phyloP scores from a whole-genome alignment of 2,888 invertebrate genomes.

The Syrphus vitripennis region DNA sequence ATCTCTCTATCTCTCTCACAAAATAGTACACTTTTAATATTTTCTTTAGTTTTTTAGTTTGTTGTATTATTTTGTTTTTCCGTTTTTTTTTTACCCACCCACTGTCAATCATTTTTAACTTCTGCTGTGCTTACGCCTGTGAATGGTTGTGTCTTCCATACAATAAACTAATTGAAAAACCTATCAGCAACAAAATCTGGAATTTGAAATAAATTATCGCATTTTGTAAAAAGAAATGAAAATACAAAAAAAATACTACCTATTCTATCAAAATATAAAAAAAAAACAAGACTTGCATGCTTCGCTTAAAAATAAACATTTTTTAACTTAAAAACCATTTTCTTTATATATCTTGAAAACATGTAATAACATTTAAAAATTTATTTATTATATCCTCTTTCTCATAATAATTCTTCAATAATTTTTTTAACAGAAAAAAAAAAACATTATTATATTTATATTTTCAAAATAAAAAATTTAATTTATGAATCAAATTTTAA shows the following conservation, averaged over 20 bases:
- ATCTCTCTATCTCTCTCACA: constrained; percentile 34
- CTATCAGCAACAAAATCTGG: constrained; percentile 38
- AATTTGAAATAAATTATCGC: constrained; percentile 47
- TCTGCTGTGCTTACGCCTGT: constrained; percentile 92
- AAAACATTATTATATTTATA: neutral
- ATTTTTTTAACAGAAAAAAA: constrained; percentile 38
- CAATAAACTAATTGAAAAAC: constrained; percentile 41
- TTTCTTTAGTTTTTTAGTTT: neutral
- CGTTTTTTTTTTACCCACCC: constrained; percentile 30
- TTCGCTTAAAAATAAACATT: constrained; percentile 67
- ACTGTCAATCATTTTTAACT: constrained; percentile 64
- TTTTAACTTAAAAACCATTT: constrained; percentile 62
- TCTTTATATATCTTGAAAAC: constrained; percentile 57
- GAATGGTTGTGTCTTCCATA: constrained; percentile 84
- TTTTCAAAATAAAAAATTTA: constrained; percentile 16
- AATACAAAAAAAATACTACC: constrained; percentile 21
- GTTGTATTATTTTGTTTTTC: neutral
- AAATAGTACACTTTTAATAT: constrained; percentile 24
- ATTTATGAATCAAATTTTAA: constrained; percentile 63
- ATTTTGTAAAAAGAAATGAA: constrained; percentile 46
- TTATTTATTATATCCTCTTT: constrained; percentile 62
- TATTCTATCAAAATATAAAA: constrained; percentile 2
- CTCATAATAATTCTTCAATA: constrained; percentile 51
- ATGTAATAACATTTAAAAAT: constrained; percentile 63
- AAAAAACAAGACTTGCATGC: constrained; percentile 63